phyloP scores from a whole-genome alignment of 2,797 vertebrate genomes.

The Cyprinella venusta region DNA sequence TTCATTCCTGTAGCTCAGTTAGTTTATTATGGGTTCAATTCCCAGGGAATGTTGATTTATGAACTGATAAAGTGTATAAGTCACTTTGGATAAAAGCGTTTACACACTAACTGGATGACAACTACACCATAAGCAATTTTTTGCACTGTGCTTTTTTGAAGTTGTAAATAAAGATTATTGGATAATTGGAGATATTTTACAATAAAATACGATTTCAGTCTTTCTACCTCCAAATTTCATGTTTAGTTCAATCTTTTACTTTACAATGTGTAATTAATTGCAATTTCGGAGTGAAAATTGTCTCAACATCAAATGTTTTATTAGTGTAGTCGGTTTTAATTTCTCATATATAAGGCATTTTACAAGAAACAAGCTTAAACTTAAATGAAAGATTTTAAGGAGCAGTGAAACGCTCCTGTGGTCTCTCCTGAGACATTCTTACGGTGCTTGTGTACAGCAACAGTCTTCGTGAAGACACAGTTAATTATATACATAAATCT shows the following conservation, averaged over 20 bases:
- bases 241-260: background rate
- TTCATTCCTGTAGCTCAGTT: background rate
- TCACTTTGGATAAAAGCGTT: too few species aligned
- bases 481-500: slow-evolving; percentile 81
- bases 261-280: background rate
- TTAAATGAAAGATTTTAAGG: background rate
- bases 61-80: too few species aligned
- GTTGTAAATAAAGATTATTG: background rate
- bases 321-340: background rate
- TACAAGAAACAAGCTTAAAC: background rate
- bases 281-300: background rate
- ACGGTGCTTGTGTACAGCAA: background rate
- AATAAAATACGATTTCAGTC: too few species aligned
- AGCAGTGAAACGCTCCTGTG: background rate
- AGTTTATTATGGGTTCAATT: background rate
- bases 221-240: background rate
- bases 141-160: background rate
- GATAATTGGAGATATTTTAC: background rate
- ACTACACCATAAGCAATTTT: background rate
- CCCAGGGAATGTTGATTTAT: background rate
- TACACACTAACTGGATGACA: background rate
- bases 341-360: background rate
- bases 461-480: slow-evolving; percentile 58
- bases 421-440: slow-evolving; percentile 6
- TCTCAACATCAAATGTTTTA: background rate